Evolutionary conservation across 1,140 invertebrate species (phyloP).

Genomic region (Thereuonema tuberculata): DNA sequence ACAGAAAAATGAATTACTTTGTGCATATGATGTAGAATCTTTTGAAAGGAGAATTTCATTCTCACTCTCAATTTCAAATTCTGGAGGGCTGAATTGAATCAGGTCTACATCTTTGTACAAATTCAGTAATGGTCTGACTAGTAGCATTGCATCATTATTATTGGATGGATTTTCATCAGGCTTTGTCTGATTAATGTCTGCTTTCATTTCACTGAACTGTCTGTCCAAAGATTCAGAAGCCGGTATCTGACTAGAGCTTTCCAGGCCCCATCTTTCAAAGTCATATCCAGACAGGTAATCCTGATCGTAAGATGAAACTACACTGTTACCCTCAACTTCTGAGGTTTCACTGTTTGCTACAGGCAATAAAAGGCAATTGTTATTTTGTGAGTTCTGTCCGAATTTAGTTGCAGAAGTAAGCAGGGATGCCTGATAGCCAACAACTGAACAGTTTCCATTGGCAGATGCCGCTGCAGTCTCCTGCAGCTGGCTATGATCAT

Average conservation of each 20-base stretch:
- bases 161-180: conserved; percentile 7
- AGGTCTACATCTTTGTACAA: not conserved
- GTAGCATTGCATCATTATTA: conserved; percentile 13
- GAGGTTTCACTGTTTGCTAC: too few species aligned
- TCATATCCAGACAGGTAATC: not conserved
- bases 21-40: conserved; percentile 8
- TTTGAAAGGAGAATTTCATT: conserved; percentile 10
- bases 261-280: not conserved
- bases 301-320: too few species aligned
- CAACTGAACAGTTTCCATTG: not conserved
- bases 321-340: too few species aligned
- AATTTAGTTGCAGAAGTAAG: too few species aligned
- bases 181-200: not conserved
- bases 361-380: too few species aligned
- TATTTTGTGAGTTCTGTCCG: too few species aligned
- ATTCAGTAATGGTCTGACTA: not conserved
- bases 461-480: not conserved
- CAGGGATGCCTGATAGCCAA: not conserved
- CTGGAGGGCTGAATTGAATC: conserved; percentile 3
- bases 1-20: not conserved
- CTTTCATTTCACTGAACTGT: not conserved
- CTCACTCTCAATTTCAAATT: conserved; percentile 1
- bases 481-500: too few species aligned
- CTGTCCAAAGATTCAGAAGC: not conserved
- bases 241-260: not conserved